Percentiles rank a stretch among this genome's conserved stretches.
phyloP scores from a whole-genome alignment of 2,113 vertebrate genomes.

The Tympanuchus pallidicinctus region DNA sequence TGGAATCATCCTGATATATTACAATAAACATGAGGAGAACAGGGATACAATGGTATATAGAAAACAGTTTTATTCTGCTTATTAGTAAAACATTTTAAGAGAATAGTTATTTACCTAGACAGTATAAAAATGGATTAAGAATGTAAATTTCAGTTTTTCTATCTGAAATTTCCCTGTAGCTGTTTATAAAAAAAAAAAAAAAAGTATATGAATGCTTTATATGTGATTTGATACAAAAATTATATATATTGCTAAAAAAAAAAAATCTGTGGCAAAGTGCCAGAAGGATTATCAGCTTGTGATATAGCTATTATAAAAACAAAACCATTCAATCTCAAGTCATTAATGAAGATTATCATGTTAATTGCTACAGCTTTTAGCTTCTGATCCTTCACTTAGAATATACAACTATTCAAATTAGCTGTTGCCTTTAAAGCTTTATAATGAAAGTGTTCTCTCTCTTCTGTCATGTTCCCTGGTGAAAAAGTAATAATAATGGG shows the following conservation, averaged over 20 bases:
- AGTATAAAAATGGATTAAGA: not conserved
- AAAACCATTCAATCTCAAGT: not conserved
- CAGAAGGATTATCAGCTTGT: not conserved
- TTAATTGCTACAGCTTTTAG: not conserved
- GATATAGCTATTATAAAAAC: not conserved
- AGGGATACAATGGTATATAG: not conserved
- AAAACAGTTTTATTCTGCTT: not conserved
- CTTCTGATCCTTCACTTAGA: not conserved
- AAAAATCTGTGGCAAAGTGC: not conserved
- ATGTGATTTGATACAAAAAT: not conserved
- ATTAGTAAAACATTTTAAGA: not conserved
- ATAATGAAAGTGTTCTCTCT: not conserved
- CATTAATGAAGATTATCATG: not conserved
- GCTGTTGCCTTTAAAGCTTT: not conserved
- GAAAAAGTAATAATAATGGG: not conserved
- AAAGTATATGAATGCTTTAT: not conserved
- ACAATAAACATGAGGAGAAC: not conserved
- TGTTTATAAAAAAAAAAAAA: too few species aligned
- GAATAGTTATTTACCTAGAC: not conserved
- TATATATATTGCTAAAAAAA: not conserved
- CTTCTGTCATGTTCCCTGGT: not conserved
- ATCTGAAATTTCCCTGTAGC: not conserved
- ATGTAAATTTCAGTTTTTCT: not conserved
- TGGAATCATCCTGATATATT: not conserved
- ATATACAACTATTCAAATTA: not conserved